Evolutionary conservation across 1,140 invertebrate genomes (phyloP).

Genomic region (Drosophila repleta): DNA sequence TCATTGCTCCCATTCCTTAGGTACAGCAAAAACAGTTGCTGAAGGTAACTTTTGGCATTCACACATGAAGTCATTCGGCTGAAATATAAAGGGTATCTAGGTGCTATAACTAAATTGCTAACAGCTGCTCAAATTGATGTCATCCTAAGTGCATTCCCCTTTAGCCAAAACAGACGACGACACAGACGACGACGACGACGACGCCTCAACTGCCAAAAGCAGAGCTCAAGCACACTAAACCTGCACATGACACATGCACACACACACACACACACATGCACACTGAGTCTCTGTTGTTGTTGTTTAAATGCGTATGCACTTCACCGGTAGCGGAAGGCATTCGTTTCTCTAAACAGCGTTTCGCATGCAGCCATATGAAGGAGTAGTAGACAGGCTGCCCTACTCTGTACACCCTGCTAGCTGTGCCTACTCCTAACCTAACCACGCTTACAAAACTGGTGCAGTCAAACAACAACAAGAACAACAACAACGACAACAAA

Average conservation of each 20-base stretch:
- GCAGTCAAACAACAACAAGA: conserved; percentile 36
- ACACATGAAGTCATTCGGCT: not conserved
- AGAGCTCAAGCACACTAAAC: conserved; percentile 37
- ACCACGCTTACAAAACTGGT: conserved; percentile 28
- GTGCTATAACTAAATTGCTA: conserved; percentile 38
- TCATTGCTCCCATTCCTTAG: too few relatives aligned
- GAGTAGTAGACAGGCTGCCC: not conserved
- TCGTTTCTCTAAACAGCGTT: conserved; percentile 57
- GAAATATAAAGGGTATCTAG: not conserved
- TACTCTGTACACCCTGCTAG: too few relatives aligned
- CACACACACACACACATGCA: not conserved
- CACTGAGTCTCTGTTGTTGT: conserved; percentile 26
- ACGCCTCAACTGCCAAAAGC: conserved; percentile 43
- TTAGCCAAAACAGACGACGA: conserved; percentile 10
- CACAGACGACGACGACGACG: not conserved
- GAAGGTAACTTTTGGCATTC: not conserved
- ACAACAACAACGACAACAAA: conserved; percentile 16
- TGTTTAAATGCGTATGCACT: conserved; percentile 57
- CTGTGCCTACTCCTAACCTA: not conserved
- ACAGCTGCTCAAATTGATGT: conserved; percentile 51
- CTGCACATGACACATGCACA: not conserved
- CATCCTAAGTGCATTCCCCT: conserved; percentile 53
- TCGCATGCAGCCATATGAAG: conserved; percentile 34
- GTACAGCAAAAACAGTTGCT: too few relatives aligned
- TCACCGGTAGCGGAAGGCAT: conserved; percentile 55